Conservation (phyloP, 1,140 invertebrate species). For the Diploscapter pachys region DNA sequence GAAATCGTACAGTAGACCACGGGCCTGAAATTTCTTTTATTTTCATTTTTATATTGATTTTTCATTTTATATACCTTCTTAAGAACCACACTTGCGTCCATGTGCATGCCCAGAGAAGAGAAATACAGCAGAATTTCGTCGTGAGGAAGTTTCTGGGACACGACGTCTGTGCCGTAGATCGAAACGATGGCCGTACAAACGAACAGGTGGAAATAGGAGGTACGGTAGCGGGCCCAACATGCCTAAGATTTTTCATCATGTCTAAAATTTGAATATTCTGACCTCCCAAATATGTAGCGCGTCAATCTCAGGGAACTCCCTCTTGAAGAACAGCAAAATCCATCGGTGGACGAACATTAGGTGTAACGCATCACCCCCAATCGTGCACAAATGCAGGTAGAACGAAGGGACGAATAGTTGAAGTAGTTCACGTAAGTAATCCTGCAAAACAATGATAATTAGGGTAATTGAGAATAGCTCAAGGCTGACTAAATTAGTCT, state of each 20-base stretch:
- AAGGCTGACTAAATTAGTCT: constrained; percentile 73
- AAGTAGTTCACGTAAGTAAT: constrained; percentile 79
- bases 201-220: constrained; percentile 86
- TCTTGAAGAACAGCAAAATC: constrained; percentile 82
- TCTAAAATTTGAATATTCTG: background rate
- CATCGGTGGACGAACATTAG: constrained; percentile 85
- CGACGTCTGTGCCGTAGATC: constrained; percentile 81
- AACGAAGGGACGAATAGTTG: constrained; percentile 81
- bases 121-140: constrained; percentile 92
- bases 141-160: constrained; percentile 79
- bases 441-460: constrained; percentile 59
- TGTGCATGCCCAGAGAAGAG: constrained; percentile 88
- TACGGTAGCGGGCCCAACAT: constrained; percentile 88
- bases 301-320: constrained; percentile 81
- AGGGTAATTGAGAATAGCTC: background rate
- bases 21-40: constrained; percentile 65
- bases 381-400: constrained; percentile 72
- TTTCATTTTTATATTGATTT: background rate
- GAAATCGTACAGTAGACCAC: constrained; percentile 83
- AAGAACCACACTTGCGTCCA: constrained; percentile 84
- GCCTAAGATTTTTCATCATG: constrained; percentile 61
- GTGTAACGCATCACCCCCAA: constrained; percentile 74
- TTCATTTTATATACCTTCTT: constrained; percentile 67
- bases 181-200: constrained; percentile 82
- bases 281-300: constrained; percentile 82